A percentile compares a stretch with the other conserved stretches of the same genome.
Evolutionary conservation across 2,113 vertebrate genomes (phyloP).

Genomic region (Galeopterus variegatus): DNA sequence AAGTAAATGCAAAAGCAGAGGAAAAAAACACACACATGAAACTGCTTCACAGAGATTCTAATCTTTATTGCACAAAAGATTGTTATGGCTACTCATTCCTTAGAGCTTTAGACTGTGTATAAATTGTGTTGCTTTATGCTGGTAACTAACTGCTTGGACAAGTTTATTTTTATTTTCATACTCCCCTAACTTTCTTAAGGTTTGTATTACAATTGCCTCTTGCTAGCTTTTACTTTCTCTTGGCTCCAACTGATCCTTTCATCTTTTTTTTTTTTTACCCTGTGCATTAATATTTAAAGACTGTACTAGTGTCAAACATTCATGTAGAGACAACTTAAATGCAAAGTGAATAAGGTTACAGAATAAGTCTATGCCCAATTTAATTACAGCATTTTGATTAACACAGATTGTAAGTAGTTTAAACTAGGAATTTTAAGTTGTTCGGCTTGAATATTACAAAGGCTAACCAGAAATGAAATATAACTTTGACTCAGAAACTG

Average conservation of each 20-base stretch:
- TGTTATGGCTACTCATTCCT: constrained; percentile 45
- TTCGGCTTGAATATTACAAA: constrained; percentile 79
- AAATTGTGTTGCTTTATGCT: constrained; percentile 63
- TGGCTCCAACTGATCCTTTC: constrained; percentile 55
- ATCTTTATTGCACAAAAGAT: constrained; percentile 55
- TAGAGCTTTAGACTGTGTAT: constrained; percentile 58
- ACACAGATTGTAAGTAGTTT: constrained; percentile 79
- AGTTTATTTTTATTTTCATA: constrained; percentile 55
- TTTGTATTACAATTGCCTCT: constrained; percentile 24
- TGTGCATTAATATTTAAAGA: constrained; percentile 81
- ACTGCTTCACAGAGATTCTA: constrained; percentile 52
- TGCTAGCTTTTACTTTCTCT: constrained; percentile 70
- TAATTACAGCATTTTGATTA: constrained; percentile 86
- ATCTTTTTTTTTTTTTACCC: not conserved
- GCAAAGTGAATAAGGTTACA: constrained; percentile 70
- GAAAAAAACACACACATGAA: not conserved
- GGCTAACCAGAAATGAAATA: constrained; percentile 78
- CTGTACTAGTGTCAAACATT: constrained; percentile 73
- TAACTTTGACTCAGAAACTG: constrained; percentile 79
- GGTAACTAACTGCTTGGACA: not conserved
- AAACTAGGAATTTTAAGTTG: constrained; percentile 85
- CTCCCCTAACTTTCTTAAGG: constrained; percentile 61
- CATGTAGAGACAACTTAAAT: constrained; percentile 81
- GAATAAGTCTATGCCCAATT: constrained; percentile 82
- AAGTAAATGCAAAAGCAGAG: constrained; percentile 56